Evolutionary conservation across 2,113 vertebrate species (phyloP).

Genomic region (Sander vitreus): DNA sequence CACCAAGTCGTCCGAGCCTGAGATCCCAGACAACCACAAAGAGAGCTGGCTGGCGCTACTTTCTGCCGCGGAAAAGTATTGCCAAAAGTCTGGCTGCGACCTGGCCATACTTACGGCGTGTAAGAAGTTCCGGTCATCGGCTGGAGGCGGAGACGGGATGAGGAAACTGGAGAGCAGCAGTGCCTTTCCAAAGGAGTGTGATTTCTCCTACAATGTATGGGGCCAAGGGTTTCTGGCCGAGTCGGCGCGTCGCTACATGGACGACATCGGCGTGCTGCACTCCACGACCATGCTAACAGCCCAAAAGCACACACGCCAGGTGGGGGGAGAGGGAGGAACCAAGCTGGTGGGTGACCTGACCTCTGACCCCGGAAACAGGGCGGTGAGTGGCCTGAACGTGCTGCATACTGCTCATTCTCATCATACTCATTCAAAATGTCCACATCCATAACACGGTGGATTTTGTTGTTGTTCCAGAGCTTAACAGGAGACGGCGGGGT

Average conservation of each 20-base stretch:
- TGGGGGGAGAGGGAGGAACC: conserved; percentile 57
- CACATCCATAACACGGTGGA: background rate
- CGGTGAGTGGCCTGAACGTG: conserved; percentile 65
- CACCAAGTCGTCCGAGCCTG: conserved; percentile 72
- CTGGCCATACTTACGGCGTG: conserved; percentile 90
- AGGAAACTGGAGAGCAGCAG: conserved; percentile 72
- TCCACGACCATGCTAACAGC: conserved; percentile 85
- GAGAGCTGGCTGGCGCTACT: conserved; percentile 91
- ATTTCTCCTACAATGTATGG: conserved; percentile 87
- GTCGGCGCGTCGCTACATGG: conserved; percentile 88
- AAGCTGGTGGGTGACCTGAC: conserved; percentile 68
- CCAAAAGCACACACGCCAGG: conserved; percentile 78
- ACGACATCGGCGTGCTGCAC: conserved; percentile 92
- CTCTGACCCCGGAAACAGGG: conserved; percentile 64
- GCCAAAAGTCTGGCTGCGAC: conserved; percentile 90
- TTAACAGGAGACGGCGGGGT: conserved; percentile 64
- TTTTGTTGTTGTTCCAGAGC: conserved; percentile 60
- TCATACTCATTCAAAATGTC: background rate
- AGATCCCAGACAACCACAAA: conserved; percentile 90
- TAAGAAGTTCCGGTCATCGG: conserved; percentile 79
- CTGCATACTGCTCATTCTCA: background rate
- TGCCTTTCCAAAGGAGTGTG: conserved; percentile 74
- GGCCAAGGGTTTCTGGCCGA: conserved; percentile 90
- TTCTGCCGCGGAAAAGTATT: conserved; percentile 88
- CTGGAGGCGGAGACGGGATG: conserved; percentile 57